These are phyloP conservation scores for Dastarcus helophoroides DNA, from an alignment of 2,888 invertebrate species.

Conservation along the genomic window DNA sequence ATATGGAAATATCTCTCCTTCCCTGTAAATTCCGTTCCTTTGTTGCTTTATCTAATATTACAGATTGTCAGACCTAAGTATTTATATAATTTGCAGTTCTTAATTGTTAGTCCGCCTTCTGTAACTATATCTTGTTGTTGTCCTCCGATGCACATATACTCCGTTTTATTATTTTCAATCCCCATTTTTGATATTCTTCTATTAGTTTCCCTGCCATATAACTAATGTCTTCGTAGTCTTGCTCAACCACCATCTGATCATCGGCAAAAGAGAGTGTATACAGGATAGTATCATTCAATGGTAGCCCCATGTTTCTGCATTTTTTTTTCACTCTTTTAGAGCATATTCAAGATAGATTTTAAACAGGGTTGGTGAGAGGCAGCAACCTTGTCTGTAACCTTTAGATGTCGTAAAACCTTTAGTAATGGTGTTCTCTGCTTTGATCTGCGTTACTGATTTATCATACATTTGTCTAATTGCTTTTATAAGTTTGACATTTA, in stretches of 20 bases:
- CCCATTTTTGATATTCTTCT: conserved; percentile 13
- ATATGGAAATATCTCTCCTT: conserved; percentile 1
- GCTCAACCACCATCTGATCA: conserved; percentile 13
- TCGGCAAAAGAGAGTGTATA: conserved; percentile 14
- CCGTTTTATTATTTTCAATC: conserved; percentile 13
- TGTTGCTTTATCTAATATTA: conserved; percentile 3
- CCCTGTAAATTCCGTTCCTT: conserved; percentile 3
- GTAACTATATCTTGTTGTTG: conserved; percentile 7
- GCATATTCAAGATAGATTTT: conserved; percentile 8
- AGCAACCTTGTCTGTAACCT: conserved; percentile 2
- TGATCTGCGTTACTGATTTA: too few relatives aligned
- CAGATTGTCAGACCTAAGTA: conserved; percentile 5
- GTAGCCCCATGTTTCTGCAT: conserved; percentile 8
- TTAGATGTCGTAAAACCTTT: conserved; percentile 1
- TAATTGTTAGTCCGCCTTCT: conserved; percentile 5
- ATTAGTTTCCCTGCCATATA: conserved; percentile 14
- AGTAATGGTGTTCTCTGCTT: too few relatives aligned
- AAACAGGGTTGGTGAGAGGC: conserved; percentile 12
- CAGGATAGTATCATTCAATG: conserved; percentile 8
- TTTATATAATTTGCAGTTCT: conserved; percentile 4
- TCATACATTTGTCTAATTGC: too few relatives aligned
- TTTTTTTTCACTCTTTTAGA: conserved; percentile 7
- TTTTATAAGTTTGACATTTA: too few relatives aligned
- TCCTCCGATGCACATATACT: conserved; percentile 11
- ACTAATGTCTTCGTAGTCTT: conserved; percentile 13